Evolutionary conservation across 2,113 vertebrate species (phyloP).

Genomic region (Beaufortia kweichowensis): DNA sequence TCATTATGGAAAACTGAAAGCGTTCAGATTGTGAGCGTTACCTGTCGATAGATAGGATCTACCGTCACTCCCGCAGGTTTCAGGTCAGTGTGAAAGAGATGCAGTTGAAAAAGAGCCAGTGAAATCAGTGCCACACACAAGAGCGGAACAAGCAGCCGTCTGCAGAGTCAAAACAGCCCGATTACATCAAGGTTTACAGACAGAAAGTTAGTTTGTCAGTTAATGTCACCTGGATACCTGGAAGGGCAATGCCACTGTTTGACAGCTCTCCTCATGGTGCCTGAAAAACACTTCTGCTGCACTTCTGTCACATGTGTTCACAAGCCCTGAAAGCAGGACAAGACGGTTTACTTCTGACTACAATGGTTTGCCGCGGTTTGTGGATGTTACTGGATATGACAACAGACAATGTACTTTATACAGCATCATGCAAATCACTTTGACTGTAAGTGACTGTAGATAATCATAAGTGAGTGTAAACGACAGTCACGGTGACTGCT

Average conservation of each 20-base stretch:
- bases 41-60: slow-evolving; percentile 48
- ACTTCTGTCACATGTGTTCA: background rate
- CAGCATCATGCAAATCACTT: too few species aligned
- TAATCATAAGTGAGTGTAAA: too few species aligned
- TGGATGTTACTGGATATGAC: too few species aligned
- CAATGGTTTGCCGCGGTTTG: background rate
- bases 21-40: background rate
- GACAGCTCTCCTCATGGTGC: background rate
- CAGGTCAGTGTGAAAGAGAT: background rate
- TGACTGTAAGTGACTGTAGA: too few species aligned
- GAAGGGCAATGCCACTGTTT: background rate
- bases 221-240: background rate
- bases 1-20: background rate
- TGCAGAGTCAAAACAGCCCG: slow-evolving; percentile 36
- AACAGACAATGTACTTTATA: too few species aligned
- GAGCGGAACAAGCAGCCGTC: slow-evolving; percentile 42
- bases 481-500: too few species aligned
- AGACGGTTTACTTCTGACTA: background rate
- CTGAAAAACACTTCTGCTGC: background rate
- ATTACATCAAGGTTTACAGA: background rate
- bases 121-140: slow-evolving; percentile 52
- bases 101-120: slow-evolving; percentile 40
- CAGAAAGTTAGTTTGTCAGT: background rate
- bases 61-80: slow-evolving; percentile 48
- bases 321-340: background rate